Base-by-base conservation (phyloP, 1,140 invertebrate genomes). In the Bombus superbus region DNA sequence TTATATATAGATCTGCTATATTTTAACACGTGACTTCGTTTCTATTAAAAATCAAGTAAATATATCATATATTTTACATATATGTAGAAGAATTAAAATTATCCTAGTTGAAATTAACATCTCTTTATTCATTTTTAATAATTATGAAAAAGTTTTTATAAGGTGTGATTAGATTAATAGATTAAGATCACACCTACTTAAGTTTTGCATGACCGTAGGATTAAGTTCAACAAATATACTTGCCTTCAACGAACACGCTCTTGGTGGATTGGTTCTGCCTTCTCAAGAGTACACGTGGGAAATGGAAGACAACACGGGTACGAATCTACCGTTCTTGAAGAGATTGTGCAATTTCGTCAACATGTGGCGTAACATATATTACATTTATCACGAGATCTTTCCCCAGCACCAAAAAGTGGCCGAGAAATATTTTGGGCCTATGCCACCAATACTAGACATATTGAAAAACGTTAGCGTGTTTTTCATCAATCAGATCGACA, bases 401-500 rank as follows among this genome's bases (percentile, higher is more conserved):
- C 93, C 95, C 1, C 57, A 75, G 3, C 95, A 96, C 3, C 79
- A 94, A 68, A n/a, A 86, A 53, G n/a, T 96, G 1, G 92, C 94
- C 40, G 86, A 93, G 10, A 90, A 94, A 76, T 95, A 95, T 80
- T 93, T 96, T 76, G 77, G 74, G 59, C 59, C 90, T 78, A 22
- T 91, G 10, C 93, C 93, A 0, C 38, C 90, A 0, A 1, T 95
- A 11, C 2, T 11, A 0, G 93, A 94, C 11, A 81, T 94, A 0
- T 38, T 83, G 53, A 91, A 78, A 40, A 95, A 96, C 35, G 91
- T 94, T 0, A 96, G 95, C 22, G n/a, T 95, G 66, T 64, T 96
- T 74, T 86, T 97, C 15, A 77, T 96, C 0, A 96, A 97, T 86
- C 96, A 96, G n/a, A 96, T 96, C 87, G 95, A 96, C 18, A 94